Base-by-base conservation (phyloP, 2,797 vertebrate genomes). In the Poecilia gillii region DNA sequence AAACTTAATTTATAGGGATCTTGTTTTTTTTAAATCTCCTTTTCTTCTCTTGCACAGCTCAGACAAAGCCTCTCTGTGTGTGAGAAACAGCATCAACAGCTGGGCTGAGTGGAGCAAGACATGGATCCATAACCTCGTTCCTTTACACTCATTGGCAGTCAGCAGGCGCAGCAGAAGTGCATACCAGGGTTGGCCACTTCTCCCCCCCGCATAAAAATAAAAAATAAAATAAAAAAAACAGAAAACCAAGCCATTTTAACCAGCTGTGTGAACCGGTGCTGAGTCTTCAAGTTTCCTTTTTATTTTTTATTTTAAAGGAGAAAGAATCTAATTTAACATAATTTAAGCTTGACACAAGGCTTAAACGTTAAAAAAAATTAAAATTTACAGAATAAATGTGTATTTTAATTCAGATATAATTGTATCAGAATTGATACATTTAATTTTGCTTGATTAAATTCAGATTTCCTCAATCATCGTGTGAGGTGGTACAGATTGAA, bases 1-100 rank as follows among this genome's bases (percentile, higher is more conserved):
- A 39, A 23, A 43, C 23, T 43, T 70, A 3, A n/a, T 14, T 13
- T n/a, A 23, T 6, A 70, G 3, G 23, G 23, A 41, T 33, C 33
- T 66, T 64, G 4, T 33, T 31, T 33, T 33, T 33, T 33, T 33
- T 33, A 33, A 33, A 33, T 33, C 33, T 33, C 36, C 9, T 39
- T 39, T 39, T 59, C 28, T 33, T 62, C 28, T 75, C 33, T 72
- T 85, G 84, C 25, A 3, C 77, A 80, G 87, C 86, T 73, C 59
- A 85, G 86, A 93, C 91, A 92, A 92, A 93, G 87, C 86, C 90
- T 87, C 84, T 82, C 91, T 88, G 91, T 83, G 91, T 81, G 91
- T 81, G 84, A 93, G 93, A 72, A 91, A 91, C 91, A 87, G 86
- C 90, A 90, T 86, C 90, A 83, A 90, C 90, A 92, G 91, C 92